These are phyloP conservation scores for Anolis apletophallus DNA, from an alignment of 2,797 vertebrate genomes.

Conservation along the genomic window DNA sequence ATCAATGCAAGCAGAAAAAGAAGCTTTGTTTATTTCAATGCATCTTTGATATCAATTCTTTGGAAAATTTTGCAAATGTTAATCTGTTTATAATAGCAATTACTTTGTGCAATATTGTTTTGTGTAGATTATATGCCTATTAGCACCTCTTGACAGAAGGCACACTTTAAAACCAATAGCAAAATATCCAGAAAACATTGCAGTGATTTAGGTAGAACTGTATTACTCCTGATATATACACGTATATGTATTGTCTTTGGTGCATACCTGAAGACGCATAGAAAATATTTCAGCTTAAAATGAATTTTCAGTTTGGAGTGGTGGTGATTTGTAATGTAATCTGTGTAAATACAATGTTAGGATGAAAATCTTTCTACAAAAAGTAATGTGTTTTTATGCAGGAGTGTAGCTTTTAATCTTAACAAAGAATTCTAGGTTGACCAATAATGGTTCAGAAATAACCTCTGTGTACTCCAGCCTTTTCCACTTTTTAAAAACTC, in stretches of 20 bases:
- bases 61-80: slow-evolving; percentile 82
- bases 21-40: slow-evolving; percentile 80
- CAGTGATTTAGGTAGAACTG: slow-evolving; percentile 84
- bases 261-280: slow-evolving; percentile 81
- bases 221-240: slow-evolving; percentile 81
- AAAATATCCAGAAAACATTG: slow-evolving; percentile 82
- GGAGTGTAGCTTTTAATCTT: slow-evolving; percentile 81
- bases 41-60: slow-evolving; percentile 81
- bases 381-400: slow-evolving; percentile 80
- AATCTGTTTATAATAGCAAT: slow-evolving; percentile 82
- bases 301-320: slow-evolving; percentile 83
- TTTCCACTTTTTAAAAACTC: slow-evolving; percentile 67
- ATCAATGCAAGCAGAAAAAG: slow-evolving; percentile 77
- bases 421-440: slow-evolving; percentile 77
- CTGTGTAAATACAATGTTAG: slow-evolving; percentile 86
- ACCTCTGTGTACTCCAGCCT: slow-evolving; percentile 72
- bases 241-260: slow-evolving; percentile 81
- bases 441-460: slow-evolving; percentile 68
- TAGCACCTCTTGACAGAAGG: slow-evolving; percentile 82
- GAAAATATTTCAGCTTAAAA: slow-evolving; percentile 81
- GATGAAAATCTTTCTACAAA: slow-evolving; percentile 77
- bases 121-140: slow-evolving; percentile 85
- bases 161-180: slow-evolving; percentile 83
- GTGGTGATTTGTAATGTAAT: slow-evolving; percentile 82
- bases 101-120: slow-evolving; percentile 87